Evolutionary conservation across 2,113 vertebrate species (phyloP), one percentile per base, ranked within the genome.

Genomic region (Crypturellus undulatus): DNA sequence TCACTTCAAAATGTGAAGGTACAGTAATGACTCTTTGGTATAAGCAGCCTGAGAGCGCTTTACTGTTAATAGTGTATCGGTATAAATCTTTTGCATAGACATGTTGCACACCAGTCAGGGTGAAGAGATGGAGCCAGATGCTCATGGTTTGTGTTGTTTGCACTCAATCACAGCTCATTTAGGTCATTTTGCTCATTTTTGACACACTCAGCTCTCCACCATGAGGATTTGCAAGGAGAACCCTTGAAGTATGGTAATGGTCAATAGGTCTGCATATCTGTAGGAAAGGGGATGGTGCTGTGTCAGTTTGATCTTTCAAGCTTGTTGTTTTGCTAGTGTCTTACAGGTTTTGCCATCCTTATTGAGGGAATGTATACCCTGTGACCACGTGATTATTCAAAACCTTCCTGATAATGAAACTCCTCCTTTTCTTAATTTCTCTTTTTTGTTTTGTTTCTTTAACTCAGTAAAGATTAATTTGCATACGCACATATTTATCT

Each of bases 11-110:
- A 0, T 73, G 28, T 7, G 24, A 30, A 73, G 6, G 25, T 51
- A 6, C 3, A 52, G 59, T 56, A 6, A 69, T 1, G 10, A 0
- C 0, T 51, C 28, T 73, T 62, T 56, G 42, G 7, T 38, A 25
- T 32, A 59, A 85, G 28, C 30, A 54, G 15, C 15, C 51, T 77
- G 82, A 72, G 43, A 79, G 43, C 83, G 47, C 8, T 22, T 65
- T 6, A 6, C 47, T 56, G 63, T 11, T 10, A 79, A 30, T 25
- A 2, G 1, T 30, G 1, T 79, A 13, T 64, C 0, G 2, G 4
- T 67, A 2, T 51, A 36, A 75, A 30, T 75, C 19, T 25, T 86
- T 58, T 68, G 84, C 7, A 2, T 8, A 7, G 20, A 7, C 36
- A 26, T 60, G 43, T 63, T 45, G n/a, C 30, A 60, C 8, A 9